Evolutionary conservation across 2,888 invertebrate species (phyloP), one percentile per base, ranked within the genome.

Genomic region (Lacanobia wlatinum): DNA sequence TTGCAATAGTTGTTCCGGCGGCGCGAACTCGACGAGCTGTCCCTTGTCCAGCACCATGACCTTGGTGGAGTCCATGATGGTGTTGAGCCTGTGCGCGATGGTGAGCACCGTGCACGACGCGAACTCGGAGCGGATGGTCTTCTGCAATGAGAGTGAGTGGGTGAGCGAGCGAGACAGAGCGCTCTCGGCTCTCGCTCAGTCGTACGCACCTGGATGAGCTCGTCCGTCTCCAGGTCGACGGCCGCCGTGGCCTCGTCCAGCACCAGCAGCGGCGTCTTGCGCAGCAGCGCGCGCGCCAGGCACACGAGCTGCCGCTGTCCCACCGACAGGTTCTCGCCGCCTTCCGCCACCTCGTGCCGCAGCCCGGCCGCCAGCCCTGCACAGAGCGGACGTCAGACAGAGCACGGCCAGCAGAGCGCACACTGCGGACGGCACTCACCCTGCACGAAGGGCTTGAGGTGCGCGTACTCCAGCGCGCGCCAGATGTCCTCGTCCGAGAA

Each of bases 81-180:
- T 99, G 93, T 99, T 99, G 77, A 99, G 97, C 21, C 99, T 97
- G 96, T 99, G 99, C 53, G 99, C 99, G 91, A 99, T 99, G 1
- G 99, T 99, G 38, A 99, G 97, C 65, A 99, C 98, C 7, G 99
- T 99, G 93, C 98, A 98, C 76, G 98, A 97, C 76, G 97, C 97
- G 93, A 99, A 99, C 93, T 99, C 98, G 38, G 97, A 97, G 34
- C 98, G 97, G 90, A 99, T 99, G 7, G 99, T 99, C 94, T 97
- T 98, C 97, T 98, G 96, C 0, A 90, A 84, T 5, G 28, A 1
- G 21, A 38, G 21, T 1, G 55, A n/a, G 56, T 23, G 14, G n/a
- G 40, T 0, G 28, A 23, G 28, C 1, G 18, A 10, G 21, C 1
- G 40, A 1, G 63, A 0, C 16, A 0, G 21, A 1, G 53, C 10